These are phyloP conservation scores for Pseudomyrmex flavicornis DNA, from an alignment of 1,140 invertebrate genomes.

Conservation along the genomic window DNA sequence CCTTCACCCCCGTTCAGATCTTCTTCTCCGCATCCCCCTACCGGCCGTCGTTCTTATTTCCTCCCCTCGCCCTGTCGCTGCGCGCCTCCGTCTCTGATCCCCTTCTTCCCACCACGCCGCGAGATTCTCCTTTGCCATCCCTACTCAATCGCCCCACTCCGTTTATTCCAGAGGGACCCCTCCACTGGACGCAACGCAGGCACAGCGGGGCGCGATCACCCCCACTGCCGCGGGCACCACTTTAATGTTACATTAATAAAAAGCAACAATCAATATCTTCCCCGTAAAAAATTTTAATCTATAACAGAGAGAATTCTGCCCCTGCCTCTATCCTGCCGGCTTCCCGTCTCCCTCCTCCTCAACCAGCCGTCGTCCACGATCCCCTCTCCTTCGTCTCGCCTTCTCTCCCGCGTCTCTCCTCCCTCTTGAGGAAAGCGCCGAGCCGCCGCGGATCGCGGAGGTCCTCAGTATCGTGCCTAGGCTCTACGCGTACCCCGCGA, in stretches of 20 bases:
- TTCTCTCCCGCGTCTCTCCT: slow-evolving; percentile 61
- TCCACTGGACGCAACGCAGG: slow-evolving; percentile 37
- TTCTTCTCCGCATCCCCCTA: slow-evolving; percentile 43
- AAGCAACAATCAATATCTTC: slow-evolving; percentile 86
- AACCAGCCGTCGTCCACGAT: neutral
- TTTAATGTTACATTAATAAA: slow-evolving; percentile 85
- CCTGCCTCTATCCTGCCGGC: slow-evolving; percentile 49
- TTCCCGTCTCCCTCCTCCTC: neutral
- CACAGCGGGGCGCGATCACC: slow-evolving; percentile 61
- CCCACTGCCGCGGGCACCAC: slow-evolving; percentile 75
- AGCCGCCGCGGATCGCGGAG: slow-evolving; percentile 62
- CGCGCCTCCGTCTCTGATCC: slow-evolving; percentile 50
- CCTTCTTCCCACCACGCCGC: slow-evolving; percentile 19
- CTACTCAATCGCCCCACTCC: slow-evolving; percentile 58
- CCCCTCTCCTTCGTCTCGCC: slow-evolving; percentile 36
- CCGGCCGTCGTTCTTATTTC: slow-evolving; percentile 60
- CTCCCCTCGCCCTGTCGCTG: slow-evolving; percentile 48
- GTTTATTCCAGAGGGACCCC: slow-evolving; percentile 31
- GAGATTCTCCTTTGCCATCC: slow-evolving; percentile 53
- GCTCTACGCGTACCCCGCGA: slow-evolving; percentile 64
- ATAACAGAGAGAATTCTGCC: slow-evolving; percentile 82
- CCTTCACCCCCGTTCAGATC: slow-evolving; percentile 26
- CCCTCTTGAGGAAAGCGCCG: slow-evolving; percentile 76
- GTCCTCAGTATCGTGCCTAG: slow-evolving; percentile 73
- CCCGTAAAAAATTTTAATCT: slow-evolving; percentile 85